Evolutionary conservation across 2,888 invertebrate species (phyloP), one percentile per base, ranked within the genome.

Genomic region (Linyphia triangularis): DNA sequence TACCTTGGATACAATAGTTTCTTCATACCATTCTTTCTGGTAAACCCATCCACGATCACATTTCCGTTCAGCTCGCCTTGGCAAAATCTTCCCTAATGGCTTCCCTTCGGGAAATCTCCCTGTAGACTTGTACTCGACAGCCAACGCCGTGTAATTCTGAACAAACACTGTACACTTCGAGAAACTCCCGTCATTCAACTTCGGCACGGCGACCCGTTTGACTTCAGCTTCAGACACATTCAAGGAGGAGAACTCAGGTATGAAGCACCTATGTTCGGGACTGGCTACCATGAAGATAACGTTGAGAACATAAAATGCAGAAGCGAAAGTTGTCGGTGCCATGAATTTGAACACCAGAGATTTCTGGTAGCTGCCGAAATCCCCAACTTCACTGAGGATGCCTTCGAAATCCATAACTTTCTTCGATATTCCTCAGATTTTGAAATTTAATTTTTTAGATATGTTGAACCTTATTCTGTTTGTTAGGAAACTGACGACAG

Each of bases 211-310:
- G 4, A 81, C 28, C 0, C 26, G 37, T 22, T 57, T 73, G 1
- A 81, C 43, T 26, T 88, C 81, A 22, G 28, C 4, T 22, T 88
- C 81, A 9, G 86, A 37, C n/a, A 81, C 24, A 40, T 88, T 88
- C 13, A 81, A n/a, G 13, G 81, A 67, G 3, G 72, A 93, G 70
- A 93, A 92, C 30, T 94, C 94, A 0, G 94, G 94, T 19, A 95
- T 94, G 73, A 92, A 92, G 90, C 95, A 95, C 94, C 94, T 94
- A 91, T 95, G 94, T 67, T 94, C 94, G 4, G 95, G 94, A 73
- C 94, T 93, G 84, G 94, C 93, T 81, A 95, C 91, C 26, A 94
- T 94, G 90, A 95, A 92, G 40, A 89, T 89, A 7, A 89, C 85
- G 28, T 89, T 89, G 13, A 89, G 59, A 1, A 85, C 85, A 16